Percentiles rank a stretch among this genome's conserved stretches.
phyloP scores from a whole-genome alignment of 2,113 vertebrate genomes.

The Hyaena hyaena region DNA sequence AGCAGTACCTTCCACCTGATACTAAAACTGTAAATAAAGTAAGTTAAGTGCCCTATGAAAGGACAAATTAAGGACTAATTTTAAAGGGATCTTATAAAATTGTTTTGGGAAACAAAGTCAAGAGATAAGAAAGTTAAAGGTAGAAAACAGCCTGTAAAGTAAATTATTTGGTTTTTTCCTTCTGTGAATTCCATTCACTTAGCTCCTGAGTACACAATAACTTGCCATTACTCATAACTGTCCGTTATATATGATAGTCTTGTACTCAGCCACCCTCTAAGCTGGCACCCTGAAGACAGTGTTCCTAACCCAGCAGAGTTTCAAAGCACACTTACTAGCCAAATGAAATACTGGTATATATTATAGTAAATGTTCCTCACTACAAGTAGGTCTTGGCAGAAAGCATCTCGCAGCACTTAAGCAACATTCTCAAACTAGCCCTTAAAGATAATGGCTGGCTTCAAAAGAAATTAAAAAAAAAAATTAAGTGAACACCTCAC shows the following conservation, averaged over 20 bases:
- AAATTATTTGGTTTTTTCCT: background rate
- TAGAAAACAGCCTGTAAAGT: constrained; percentile 4
- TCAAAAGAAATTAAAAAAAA: constrained; percentile 8
- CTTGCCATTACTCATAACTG: background rate
- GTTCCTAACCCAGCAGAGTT: background rate
- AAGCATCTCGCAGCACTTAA: background rate
- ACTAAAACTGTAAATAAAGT: background rate
- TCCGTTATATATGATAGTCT: background rate
- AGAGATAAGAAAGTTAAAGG: constrained; percentile 13
- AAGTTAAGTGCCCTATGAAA: background rate
- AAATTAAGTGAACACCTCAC: background rate
- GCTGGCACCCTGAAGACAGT: background rate
- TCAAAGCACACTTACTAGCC: background rate
- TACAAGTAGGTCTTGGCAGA: constrained; percentile 7
- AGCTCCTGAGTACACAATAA: background rate
- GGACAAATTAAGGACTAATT: constrained; percentile 1
- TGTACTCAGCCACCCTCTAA: background rate
- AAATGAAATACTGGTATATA: background rate
- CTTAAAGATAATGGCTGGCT: background rate
- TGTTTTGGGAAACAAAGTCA: background rate
- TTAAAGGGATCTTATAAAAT: constrained; percentile 40
- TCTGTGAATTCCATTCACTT: background rate
- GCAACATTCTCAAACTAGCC: background rate
- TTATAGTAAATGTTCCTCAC: background rate
- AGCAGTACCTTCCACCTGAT: background rate